Conservation (phyloP, 2,888 invertebrate species). For the Tortricodes alternella region DNA sequence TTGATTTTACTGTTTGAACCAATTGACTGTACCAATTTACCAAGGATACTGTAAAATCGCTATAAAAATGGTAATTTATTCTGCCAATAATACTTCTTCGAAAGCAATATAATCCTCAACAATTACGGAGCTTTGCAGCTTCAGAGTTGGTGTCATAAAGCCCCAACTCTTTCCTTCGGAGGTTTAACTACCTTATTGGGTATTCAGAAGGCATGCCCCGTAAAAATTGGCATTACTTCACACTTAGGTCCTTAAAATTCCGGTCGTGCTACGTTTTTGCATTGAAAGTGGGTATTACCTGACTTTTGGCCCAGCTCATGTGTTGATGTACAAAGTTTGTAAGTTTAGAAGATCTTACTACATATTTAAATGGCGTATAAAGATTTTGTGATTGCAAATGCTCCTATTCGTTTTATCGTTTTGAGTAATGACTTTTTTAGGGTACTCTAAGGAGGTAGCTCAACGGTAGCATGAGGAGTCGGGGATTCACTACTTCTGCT, state of each 20-base stretch:
- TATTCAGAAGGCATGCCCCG: constrained; percentile 59
- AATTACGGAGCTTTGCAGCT: constrained; percentile 14
- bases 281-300: constrained; percentile 67
- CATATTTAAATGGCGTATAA: too few relatives aligned
- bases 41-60: too few relatives aligned
- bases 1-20: too few relatives aligned
- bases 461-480: too few relatives aligned
- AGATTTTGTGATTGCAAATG: neutral
- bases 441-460: too few relatives aligned
- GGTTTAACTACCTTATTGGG: constrained; percentile 53
- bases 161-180: constrained; percentile 44
- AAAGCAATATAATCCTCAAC: constrained; percentile 28
- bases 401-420: neutral
- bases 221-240: constrained; percentile 76
- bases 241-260: constrained; percentile 73
- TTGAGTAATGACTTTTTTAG: too few relatives aligned
- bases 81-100: neutral
- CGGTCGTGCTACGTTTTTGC: constrained; percentile 60
- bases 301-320: constrained; percentile 42
- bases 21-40: too few relatives aligned
- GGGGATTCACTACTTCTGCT: too few relatives aligned
- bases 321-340: constrained; percentile 16
- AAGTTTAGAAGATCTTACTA: too few relatives aligned
- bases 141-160: constrained; percentile 38
- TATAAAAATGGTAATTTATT: too few relatives aligned